Evolutionary conservation across 23 tunicate genomes (phyloP).

Genomic region (Ciona savignyi): DNA sequence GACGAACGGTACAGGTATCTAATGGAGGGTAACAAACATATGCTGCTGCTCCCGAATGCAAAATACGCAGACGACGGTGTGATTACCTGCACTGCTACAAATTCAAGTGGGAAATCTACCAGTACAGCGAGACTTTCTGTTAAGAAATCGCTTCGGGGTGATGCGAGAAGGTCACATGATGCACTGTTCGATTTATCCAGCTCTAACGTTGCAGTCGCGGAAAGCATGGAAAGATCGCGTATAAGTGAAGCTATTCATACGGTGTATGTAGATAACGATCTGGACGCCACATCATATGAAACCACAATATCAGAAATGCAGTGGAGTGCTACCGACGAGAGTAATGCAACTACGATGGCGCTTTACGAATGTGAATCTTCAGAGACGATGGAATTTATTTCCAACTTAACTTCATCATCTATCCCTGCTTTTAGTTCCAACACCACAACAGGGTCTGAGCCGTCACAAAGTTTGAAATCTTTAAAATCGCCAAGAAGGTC

Average conservation of each 20-base stretch:
- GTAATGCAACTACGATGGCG: not conserved
- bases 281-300: not conserved
- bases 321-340: not conserved
- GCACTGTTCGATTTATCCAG: constrained; percentile 1
- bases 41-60: constrained; percentile 20
- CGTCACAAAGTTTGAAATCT: not conserved
- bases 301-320: not conserved
- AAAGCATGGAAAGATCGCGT: constrained; percentile 13
- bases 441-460: not conserved
- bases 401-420: not conserved
- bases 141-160: too few relatives aligned
- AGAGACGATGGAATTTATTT: not conserved
- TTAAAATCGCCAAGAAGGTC: constrained; percentile 2
- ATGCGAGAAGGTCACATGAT: not conserved
- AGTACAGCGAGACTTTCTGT: constrained; percentile 43
- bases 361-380: not conserved
- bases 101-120: constrained; percentile 30
- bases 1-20: constrained; percentile 15
- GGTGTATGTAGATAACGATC: not conserved
- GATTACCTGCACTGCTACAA: constrained; percentile 43
- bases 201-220: constrained; percentile 6
- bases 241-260: not conserved
- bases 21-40: constrained; percentile 26
- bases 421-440: not conserved
- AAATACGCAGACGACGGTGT: constrained; percentile 15